Evolutionary conservation across 2,888 invertebrate genomes (phyloP).

Genomic region (Bellardia pandia): DNA sequence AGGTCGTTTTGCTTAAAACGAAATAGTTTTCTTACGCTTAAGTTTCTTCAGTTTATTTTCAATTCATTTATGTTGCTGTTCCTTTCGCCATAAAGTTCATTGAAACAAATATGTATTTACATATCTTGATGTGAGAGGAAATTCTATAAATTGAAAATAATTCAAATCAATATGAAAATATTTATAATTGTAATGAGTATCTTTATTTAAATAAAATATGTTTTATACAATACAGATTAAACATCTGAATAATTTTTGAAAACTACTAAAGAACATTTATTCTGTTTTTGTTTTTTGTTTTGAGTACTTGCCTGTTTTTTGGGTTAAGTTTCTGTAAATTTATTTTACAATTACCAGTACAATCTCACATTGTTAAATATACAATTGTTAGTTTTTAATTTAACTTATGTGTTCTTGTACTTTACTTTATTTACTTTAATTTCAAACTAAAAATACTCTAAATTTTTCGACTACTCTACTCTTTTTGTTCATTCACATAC

Average conservation of each 20-base stretch:
- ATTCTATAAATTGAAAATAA: neutral
- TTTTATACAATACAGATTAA: too few relatives aligned
- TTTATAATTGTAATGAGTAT: neutral
- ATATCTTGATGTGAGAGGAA: neutral
- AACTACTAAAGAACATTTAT: too few relatives aligned
- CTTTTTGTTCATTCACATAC: neutral
- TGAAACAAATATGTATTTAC: neutral
- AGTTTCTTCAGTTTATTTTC: neutral
- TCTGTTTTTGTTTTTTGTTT: too few relatives aligned
- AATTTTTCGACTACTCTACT: neutral
- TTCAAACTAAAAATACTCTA: neutral
- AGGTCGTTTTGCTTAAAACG: constrained; percentile 21
- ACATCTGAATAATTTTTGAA: too few relatives aligned
- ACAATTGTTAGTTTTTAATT: constrained; percentile 66
- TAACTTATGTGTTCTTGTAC: constrained; percentile 48
- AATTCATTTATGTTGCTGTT: neutral
- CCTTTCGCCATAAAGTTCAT: neutral
- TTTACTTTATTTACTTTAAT: neutral
- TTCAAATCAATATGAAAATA: neutral
- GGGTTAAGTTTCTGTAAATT: too few relatives aligned
- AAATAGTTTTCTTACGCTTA: neutral
- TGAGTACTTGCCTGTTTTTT: too few relatives aligned
- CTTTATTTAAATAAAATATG: too few relatives aligned
- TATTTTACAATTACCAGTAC: too few relatives aligned
- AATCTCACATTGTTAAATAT: neutral